A percentile compares a stretch with the other conserved stretches of the same genome.
Conservation (phyloP, 1,140 invertebrate genomes). For the Caenorhabditis briggsae region DNA sequence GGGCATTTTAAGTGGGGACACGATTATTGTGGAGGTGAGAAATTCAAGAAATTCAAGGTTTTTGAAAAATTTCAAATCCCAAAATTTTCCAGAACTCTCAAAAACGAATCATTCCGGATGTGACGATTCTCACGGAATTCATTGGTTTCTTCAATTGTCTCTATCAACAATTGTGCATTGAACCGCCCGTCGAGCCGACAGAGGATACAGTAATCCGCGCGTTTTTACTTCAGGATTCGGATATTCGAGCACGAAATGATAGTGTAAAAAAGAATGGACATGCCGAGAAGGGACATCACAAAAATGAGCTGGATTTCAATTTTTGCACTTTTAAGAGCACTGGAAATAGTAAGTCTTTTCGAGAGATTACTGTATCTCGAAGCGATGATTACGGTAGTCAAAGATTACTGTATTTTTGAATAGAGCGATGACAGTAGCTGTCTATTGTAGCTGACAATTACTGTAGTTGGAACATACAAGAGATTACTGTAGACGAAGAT, state of each 20-base stretch:
- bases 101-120: slow-evolving; percentile 15
- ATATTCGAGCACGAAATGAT: background rate
- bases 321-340: slow-evolving; percentile 22
- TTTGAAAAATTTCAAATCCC: background rate
- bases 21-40: background rate
- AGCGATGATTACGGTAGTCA: too few species aligned
- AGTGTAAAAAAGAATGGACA: background rate
- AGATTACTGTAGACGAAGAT: too few species aligned
- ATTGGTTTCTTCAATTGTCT: slow-evolving; percentile 15
- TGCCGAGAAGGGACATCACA: background rate
- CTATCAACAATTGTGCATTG: background rate
- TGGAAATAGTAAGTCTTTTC: background rate
- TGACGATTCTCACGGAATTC: background rate
- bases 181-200: background rate
- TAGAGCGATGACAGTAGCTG: too few species aligned
- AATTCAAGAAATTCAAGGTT: background rate
- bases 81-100: background rate
- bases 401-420: too few species aligned
- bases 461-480: too few species aligned
- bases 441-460: too few species aligned
- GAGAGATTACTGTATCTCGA: too few species aligned
- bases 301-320: background rate
- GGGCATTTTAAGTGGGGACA: background rate
- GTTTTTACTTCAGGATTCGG: slow-evolving; percentile 6
- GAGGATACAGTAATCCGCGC: background rate